These are phyloP conservation scores for Habrosyne pyritoides DNA, from an alignment of 2,888 invertebrate species.

Conservation along the genomic window DNA sequence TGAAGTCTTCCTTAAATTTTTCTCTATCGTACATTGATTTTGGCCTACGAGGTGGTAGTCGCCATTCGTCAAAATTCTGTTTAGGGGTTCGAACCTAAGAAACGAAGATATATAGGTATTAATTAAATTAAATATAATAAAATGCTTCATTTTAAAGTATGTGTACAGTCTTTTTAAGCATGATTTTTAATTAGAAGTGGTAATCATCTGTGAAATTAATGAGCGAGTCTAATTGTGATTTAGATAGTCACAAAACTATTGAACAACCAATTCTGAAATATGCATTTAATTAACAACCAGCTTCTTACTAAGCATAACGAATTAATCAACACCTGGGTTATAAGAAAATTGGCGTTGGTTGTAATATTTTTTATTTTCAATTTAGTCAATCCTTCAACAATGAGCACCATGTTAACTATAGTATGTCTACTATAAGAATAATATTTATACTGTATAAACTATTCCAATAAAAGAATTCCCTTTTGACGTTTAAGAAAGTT, in stretches of 20 bases:
- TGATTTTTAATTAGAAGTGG: not conserved
- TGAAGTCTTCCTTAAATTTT: conserved; percentile 63
- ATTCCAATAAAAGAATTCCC: too few relatives aligned
- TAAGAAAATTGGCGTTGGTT: too few relatives aligned
- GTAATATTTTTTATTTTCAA: too few relatives aligned
- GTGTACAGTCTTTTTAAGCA: too few relatives aligned
- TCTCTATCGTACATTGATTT: conserved; percentile 66
- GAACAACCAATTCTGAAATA: not conserved
- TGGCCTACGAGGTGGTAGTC: conserved; percentile 49
- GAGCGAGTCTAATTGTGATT: not conserved
- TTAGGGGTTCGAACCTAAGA: conserved; percentile 60
- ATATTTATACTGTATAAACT: too few relatives aligned
- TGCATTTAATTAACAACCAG: not conserved
- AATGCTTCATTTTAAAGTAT: conserved; percentile 2
- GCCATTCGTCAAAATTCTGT: conserved; percentile 53
- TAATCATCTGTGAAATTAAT: not conserved
- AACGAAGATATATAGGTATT: conserved; percentile 8
- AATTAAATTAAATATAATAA: not conserved
- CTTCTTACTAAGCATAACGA: not conserved
- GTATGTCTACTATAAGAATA: too few relatives aligned
- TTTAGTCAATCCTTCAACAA: too few relatives aligned
- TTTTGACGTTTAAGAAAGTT: too few relatives aligned
- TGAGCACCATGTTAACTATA: too few relatives aligned
- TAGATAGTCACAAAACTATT: not conserved
- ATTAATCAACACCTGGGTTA: not conserved